Percentiles rank a stretch among this genome's conserved stretches.
Evolutionary conservation across 1,140 invertebrate genomes (phyloP).

Genomic region (Eupristina koningsbergeri): DNA sequence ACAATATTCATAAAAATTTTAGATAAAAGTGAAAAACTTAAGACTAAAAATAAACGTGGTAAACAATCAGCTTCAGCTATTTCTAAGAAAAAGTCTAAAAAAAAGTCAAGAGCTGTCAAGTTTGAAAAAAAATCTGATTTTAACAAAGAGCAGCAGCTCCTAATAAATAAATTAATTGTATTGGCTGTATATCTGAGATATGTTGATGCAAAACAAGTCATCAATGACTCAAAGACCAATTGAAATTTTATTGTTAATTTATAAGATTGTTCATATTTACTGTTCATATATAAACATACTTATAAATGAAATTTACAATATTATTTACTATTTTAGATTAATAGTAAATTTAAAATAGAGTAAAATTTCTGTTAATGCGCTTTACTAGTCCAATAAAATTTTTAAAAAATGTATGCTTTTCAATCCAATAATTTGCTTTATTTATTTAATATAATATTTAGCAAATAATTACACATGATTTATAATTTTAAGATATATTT

Average conservation of each 20-base stretch:
- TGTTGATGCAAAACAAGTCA: constrained; percentile 54
- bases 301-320: constrained; percentile 15
- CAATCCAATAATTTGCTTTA: background rate
- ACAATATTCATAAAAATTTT: constrained; percentile 34
- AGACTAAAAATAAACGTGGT: constrained; percentile 37
- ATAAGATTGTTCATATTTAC: too few species aligned
- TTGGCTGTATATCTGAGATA: constrained; percentile 61
- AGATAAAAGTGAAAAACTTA: constrained; percentile 26
- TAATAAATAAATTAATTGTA: constrained; percentile 59
- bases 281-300: too few species aligned
- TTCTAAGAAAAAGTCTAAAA: constrained; percentile 41
- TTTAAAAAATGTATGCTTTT: background rate
- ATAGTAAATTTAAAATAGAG: constrained; percentile 10
- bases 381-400: constrained; percentile 27
- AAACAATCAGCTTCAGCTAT: constrained; percentile 20
- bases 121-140: constrained; percentile 30
- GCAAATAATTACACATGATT: background rate
- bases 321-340: constrained; percentile 2
- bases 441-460: background rate
- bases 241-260: constrained; percentile 13
- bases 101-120: constrained; percentile 23
- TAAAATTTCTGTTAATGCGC: constrained; percentile 1
- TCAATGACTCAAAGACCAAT: constrained; percentile 37
- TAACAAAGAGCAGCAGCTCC: background rate
- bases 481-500: constrained; percentile 1